Percentiles rank a stretch among this genome's conserved stretches.
Conservation (phyloP, 2,888 invertebrate genomes). For the Monoplex corrugatus region DNA sequence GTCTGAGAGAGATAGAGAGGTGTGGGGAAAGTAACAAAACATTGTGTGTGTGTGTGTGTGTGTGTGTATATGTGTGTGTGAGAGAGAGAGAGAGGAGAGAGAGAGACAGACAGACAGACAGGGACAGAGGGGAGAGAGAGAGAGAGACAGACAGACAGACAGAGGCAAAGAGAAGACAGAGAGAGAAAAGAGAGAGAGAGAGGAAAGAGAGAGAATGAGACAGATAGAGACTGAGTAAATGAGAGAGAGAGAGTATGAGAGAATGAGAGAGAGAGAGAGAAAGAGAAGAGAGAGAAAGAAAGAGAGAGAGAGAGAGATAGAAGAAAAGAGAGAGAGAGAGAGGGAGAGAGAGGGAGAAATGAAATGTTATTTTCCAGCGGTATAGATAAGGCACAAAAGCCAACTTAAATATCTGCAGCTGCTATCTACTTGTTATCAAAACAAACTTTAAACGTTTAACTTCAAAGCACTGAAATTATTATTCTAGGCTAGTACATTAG, state of each 20-base stretch:
- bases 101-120: background rate
- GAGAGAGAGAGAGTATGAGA: constrained; percentile 35
- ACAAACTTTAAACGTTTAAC: too few relatives aligned
- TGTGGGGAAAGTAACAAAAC: too few relatives aligned
- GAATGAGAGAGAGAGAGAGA: background rate
- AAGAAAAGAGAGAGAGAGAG: background rate
- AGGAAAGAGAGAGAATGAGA: background rate
- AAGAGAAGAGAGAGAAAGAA: too few relatives aligned
- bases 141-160: background rate
- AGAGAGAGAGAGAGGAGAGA: background rate
- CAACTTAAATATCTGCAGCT: too few relatives aligned
- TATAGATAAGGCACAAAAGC: too few relatives aligned
- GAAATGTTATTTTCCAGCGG: too few relatives aligned
- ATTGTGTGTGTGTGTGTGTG: background rate
- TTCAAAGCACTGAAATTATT: too few relatives aligned
- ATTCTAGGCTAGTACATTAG: too few relatives aligned
- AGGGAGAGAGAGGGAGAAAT: background rate
- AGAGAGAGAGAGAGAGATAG: constrained; percentile 7
- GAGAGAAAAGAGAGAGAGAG: background rate
- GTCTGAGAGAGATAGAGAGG: too few relatives aligned
- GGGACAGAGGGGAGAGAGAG: too few relatives aligned
- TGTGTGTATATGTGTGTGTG: background rate
- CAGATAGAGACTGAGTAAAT: constrained; percentile 10
- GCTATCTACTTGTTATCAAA: too few relatives aligned
- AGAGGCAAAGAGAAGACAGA: background rate